Conservation (phyloP, 2,113 vertebrate genomes). For the Pelobates fuscus region DNA sequence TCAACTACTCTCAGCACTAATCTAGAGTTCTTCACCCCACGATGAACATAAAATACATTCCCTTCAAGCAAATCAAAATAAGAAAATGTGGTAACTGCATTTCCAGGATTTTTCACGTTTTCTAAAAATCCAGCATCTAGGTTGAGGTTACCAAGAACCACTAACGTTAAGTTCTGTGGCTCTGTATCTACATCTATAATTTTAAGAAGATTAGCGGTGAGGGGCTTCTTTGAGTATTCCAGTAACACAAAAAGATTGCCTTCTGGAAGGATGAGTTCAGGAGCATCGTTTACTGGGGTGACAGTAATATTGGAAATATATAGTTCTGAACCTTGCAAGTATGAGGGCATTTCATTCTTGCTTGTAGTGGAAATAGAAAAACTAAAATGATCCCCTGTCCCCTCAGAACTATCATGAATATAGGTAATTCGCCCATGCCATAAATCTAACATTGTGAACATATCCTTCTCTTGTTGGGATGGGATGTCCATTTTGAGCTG, state of each 20-base stretch:
- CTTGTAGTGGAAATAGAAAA: constrained; percentile 77
- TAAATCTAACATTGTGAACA: constrained; percentile 83
- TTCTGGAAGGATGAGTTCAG: constrained; percentile 77
- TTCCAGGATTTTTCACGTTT: constrained; percentile 70
- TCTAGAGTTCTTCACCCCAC: constrained; percentile 77
- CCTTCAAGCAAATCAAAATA: constrained; percentile 72
- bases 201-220: constrained; percentile 73
- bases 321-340: constrained; percentile 68
- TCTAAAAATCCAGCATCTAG: constrained; percentile 84
- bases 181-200: constrained; percentile 79
- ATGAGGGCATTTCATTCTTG: constrained; percentile 69
- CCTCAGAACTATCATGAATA: constrained; percentile 85
- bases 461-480: constrained; percentile 65
- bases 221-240: constrained; percentile 82
- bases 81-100: constrained; percentile 74
- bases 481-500: constrained; percentile 74
- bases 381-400: constrained; percentile 75
- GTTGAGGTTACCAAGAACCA: constrained; percentile 82
- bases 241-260: constrained; percentile 81
- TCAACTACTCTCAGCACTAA: constrained; percentile 85
- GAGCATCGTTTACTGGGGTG: constrained; percentile 81
- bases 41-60: constrained; percentile 78
- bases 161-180: constrained; percentile 68
- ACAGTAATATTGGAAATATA: constrained; percentile 76
- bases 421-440: constrained; percentile 80